Evolutionary conservation across 2,888 invertebrate genomes (phyloP).

Genomic region (Erannis defoliaria): DNA sequence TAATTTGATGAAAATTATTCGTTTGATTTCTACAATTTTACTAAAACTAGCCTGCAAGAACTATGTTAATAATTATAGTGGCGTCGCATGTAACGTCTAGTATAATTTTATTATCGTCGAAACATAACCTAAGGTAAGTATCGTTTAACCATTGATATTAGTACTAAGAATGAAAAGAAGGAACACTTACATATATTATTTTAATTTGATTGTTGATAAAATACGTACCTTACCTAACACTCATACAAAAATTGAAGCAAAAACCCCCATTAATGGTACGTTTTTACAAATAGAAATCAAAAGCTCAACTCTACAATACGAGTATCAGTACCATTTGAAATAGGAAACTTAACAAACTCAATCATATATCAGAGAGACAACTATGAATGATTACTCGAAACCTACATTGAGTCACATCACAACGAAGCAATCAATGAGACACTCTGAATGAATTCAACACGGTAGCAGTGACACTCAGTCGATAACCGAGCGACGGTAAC

Average conservation of each 20-base stretch:
- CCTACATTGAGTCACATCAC: background rate
- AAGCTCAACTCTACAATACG: background rate
- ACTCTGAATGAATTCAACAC: constrained; percentile 33
- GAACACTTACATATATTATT: no score
- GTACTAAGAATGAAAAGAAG: no score
- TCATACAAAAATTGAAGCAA: background rate
- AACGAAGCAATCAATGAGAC: constrained; percentile 19
- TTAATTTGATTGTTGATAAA: no score
- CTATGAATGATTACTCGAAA: background rate
- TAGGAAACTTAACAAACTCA: constrained; percentile 4
- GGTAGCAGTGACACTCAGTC: constrained; percentile 33
- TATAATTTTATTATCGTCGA: no score
- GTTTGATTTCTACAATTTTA: no score
- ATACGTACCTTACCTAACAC: no score
- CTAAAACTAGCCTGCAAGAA: no score
- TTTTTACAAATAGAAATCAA: background rate
- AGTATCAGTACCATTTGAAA: background rate
- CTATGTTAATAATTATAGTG: no score
- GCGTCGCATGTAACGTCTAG: no score
- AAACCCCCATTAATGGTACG: background rate
- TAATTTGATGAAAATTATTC: no score
- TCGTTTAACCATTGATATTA: no score
- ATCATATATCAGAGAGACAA: background rate
- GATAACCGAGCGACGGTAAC: constrained; percentile 38
- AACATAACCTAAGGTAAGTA: no score